Base-by-base conservation (phyloP, 2,113 vertebrate species). In the Tupaia tana region DNA sequence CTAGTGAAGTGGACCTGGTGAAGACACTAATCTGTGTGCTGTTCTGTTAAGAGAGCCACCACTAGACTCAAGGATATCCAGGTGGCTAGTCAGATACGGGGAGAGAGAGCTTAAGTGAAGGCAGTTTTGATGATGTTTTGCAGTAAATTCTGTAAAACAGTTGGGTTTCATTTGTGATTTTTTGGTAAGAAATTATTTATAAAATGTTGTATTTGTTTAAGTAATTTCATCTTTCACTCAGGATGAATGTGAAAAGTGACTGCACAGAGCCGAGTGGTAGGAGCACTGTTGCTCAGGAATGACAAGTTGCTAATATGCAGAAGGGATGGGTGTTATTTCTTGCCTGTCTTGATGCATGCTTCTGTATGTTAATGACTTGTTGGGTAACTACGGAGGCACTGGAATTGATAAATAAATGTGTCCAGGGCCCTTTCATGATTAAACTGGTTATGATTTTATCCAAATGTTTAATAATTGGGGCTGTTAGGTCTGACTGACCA, bases 1-100 rank as follows among this genome's bases (percentile, higher is more conserved):
- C 98, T 58, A 98, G 98, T 9, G 98, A 99, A 89, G 99, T 98
- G 0, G 99, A 99, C 82, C 97, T 99, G 98, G 99, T 99, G 99
- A 99, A 95, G 99, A 99, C 31, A 99, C 98, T 11, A 99, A 99
- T 83, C 98, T 99, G 97, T 99, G 99, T 93, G 98, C 99, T 97
- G 99, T 99, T 97, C 99, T 96, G 98, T 99, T 95, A 99, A 99
- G 98, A 98, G 99, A 98, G 99, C 99, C 94, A 99, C 99, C 98
- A 99, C 99, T 98, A 99, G 99, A 99, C 99, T 98, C 98, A 99
- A 99, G 98, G 99, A 99, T 92, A 99, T 99, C 98, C 99, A 99
- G 97, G 98, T 99, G 98, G 99, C 99, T 97, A 98, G 99, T 97
- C 98, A 98, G 98, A 99, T 99, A 98, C 98, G 98, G 98, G 99